A percentile compares a stretch with the other conserved stretches of the same genome.
Evolutionary conservation across 2,797 vertebrate genomes (phyloP).

Genomic region (Scarus forsteni): DNA sequence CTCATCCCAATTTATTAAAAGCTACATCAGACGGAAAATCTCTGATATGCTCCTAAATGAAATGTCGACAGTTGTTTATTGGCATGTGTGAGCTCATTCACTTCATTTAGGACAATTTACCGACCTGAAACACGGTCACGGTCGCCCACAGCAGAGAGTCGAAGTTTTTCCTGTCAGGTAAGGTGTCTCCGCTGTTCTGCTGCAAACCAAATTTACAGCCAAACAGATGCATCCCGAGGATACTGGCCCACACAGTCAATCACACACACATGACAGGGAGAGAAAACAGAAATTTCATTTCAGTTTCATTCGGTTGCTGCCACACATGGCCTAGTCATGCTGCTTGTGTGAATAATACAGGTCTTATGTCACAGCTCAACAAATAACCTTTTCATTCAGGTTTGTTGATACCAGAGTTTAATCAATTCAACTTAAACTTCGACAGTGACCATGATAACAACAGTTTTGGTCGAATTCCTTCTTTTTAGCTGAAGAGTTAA

Average conservation of each 20-base stretch:
- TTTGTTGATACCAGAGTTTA: too few relatives aligned
- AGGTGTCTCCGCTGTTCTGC: constrained; percentile 91
- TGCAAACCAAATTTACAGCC: constrained; percentile 95
- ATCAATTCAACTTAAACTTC: too few relatives aligned
- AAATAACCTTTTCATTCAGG: too few relatives aligned
- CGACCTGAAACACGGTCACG: constrained; percentile 96
- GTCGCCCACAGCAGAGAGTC: constrained; percentile 96
- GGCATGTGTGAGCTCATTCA: not conserved
- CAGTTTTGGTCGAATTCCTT: too few relatives aligned
- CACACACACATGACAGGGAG: constrained; percentile 10
- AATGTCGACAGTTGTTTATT: not conserved
- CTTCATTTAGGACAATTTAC: constrained; percentile 12
- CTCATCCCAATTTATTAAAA: constrained; percentile 24
- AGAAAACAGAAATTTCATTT: constrained; percentile 30
- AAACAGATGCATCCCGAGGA: constrained; percentile 98
- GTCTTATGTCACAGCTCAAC: too few relatives aligned
- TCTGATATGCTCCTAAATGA: constrained; percentile 25
- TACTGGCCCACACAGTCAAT: constrained; percentile 80
- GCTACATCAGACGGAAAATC: constrained; percentile 14
- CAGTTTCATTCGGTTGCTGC: constrained; percentile 26
- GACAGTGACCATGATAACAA: too few relatives aligned
- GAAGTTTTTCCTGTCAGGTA: constrained; percentile 95
- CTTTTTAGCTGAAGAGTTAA: too few relatives aligned
- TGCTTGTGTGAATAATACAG: not conserved
- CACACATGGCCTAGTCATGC: constrained; percentile 3